These are phyloP conservation scores for Holothuria leucospilota DNA, from an alignment of 53 echinoderm and acorn worm genomes.

Conservation along the genomic window DNA sequence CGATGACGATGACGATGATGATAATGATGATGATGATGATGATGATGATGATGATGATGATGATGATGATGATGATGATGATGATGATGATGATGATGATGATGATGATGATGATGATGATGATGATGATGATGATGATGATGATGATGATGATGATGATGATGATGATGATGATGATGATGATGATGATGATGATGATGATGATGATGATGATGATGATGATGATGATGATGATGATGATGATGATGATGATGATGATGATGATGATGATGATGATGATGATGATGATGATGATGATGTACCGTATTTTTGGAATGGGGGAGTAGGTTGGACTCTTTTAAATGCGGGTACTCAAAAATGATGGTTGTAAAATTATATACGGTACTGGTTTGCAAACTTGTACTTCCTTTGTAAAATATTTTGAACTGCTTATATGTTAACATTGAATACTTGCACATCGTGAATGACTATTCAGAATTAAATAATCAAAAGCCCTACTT, in stretches of 20 bases:
- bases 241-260: background rate
- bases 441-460: no score
- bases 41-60: slow-evolving; percentile 51
- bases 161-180: background rate
- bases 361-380: no score
- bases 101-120: slow-evolving; percentile 52
- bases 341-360: no score
- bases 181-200: background rate
- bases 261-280: slow-evolving; percentile 26
- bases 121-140: slow-evolving; percentile 51
- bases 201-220: slow-evolving; percentile 41
- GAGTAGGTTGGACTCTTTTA: no score
- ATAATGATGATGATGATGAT: slow-evolving; percentile 49
- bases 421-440: no score
- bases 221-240: slow-evolving; percentile 10
- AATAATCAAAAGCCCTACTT: no score
- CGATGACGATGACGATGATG: no score
- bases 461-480: no score
- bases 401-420: no score
- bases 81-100: slow-evolving; percentile 49
- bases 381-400: no score
- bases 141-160: slow-evolving; percentile 34
- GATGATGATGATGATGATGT: background rate
- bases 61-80: slow-evolving; percentile 47
- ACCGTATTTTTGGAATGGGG: background rate